A percentile compares a stretch with the other conserved stretches of the same genome.
Evolutionary conservation across 2,113 vertebrate species (phyloP).

Genomic region (Redunca redunca): DNA sequence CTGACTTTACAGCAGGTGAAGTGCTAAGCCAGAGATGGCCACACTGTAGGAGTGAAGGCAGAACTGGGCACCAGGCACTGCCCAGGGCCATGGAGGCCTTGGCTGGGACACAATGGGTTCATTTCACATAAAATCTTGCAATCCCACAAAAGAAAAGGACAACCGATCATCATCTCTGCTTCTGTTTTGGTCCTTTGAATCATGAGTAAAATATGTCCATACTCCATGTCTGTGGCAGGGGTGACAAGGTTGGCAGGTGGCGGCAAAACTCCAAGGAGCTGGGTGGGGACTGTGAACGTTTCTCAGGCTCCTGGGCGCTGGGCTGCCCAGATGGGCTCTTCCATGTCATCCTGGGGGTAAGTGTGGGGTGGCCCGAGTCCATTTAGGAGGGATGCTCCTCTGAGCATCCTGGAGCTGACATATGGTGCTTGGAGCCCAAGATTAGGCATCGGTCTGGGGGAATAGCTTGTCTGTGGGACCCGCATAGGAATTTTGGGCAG

Average conservation of each 20-base stretch:
- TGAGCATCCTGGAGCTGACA: not conserved
- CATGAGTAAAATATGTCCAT: not conserved
- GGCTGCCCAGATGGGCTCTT: not conserved
- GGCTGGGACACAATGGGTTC: not conserved
- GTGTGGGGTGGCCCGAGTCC: not conserved
- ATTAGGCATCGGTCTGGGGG: not conserved
- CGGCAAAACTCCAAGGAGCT: fast-evolving
- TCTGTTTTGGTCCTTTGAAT: not conserved
- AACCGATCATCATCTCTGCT: not conserved
- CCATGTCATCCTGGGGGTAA: not conserved
- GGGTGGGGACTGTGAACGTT: not conserved
- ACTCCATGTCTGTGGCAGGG: too few relatives aligned
- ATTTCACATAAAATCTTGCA: not conserved
- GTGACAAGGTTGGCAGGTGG: not conserved
- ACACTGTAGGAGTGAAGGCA: not conserved
- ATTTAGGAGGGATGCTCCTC: not conserved
- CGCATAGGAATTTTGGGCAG: not conserved
- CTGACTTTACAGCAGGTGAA: not conserved
- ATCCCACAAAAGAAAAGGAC: not conserved
- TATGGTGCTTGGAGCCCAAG: not conserved
- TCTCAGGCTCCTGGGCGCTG: not conserved
- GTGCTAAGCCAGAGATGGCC: fast-evolving
- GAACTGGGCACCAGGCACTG: not conserved
- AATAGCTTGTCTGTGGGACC: not conserved
- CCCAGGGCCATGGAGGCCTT: not conserved